Evolutionary conservation across 2,113 vertebrate species (phyloP), one percentile per base, ranked within the genome.

Genomic region (Colaptes auratus): DNA sequence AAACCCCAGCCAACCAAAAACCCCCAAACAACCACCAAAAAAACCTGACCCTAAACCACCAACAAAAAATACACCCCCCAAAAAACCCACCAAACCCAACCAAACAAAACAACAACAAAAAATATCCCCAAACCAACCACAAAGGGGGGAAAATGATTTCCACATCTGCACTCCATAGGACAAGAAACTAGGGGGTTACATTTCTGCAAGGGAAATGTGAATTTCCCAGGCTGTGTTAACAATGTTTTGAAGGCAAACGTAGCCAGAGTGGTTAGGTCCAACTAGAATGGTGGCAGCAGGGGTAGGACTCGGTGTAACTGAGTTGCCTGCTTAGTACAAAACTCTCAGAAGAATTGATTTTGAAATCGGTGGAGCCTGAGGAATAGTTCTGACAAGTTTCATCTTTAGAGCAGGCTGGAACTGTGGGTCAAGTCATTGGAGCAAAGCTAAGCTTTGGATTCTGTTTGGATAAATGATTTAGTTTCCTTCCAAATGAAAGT

Each of bases 281-380:
- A 5, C 30, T 66, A 20, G 24, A 82, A 11, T 4, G 76, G 82
- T 74, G 55, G 46, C 42, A 70, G 39, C n/a, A 77, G 61, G 64
- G 28, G 8, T 9, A 30, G 59, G 27, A 12, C 24, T 76, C 0
- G 0, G 9, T 79, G 50, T 30, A n/a, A 50, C 30, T 7, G 30
- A 66, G 11, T 50, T 60, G 35, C 17, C 20, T 55, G 19, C 36
- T 79, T 4, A 61, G 28, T 39, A 50, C 24, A 76, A 85, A 87
- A n/a, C 71, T 42, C 52, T 75, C 33, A 59, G 42, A 69, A 44
- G 66, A 36, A 27, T 77, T 82, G 11, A 14, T 52, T 86, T 31
- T 64, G 73, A 56, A 91, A 21, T n/a, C 77, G 78, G 36, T 60
- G 3, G 13, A 23, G 44, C 6, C 12, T 12, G 17, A 46, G 60